These are phyloP conservation scores for Trogon surrucura DNA, from an alignment of 2,113 vertebrate genomes.

Conservation along the genomic window DNA sequence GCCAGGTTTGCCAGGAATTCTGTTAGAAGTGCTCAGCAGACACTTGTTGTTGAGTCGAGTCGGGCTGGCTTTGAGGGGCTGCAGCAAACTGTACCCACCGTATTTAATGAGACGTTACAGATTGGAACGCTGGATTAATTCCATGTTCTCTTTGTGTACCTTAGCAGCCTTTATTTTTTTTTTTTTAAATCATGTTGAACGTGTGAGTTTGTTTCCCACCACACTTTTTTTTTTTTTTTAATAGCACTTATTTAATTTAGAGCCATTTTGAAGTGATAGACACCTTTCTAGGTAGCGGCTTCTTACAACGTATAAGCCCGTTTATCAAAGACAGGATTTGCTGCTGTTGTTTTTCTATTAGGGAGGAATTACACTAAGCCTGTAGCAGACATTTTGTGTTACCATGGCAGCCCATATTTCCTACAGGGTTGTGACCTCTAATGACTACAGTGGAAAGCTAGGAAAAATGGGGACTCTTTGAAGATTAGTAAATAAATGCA, in stretches of 20 bases:
- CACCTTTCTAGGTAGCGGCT: slow-evolving; percentile 88
- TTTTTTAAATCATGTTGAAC: not conserved
- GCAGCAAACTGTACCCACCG: not conserved
- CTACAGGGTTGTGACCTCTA: slow-evolving; percentile 97
- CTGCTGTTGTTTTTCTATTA: slow-evolving; percentile 99
- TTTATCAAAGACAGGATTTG: slow-evolving; percentile 97
- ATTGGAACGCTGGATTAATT: not conserved
- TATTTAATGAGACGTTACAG: not conserved
- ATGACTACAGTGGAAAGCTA: slow-evolving; percentile 96
- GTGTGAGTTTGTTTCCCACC: not conserved
- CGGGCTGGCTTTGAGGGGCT: not conserved
- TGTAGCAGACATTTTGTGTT: slow-evolving; percentile 97
- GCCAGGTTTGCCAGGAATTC: not conserved
- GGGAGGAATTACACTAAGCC: slow-evolving; percentile 95
- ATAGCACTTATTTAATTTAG: slow-evolving; percentile 60
- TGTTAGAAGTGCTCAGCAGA: not conserved
- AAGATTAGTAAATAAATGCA: slow-evolving; percentile 94
- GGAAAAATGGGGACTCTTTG: slow-evolving; percentile 90
- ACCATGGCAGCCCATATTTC: slow-evolving; percentile 97
- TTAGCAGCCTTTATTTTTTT: not conserved
- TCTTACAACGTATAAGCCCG: slow-evolving; percentile 86
- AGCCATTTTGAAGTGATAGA: slow-evolving; percentile 52
- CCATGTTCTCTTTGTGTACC: not conserved
- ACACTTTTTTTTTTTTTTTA: not conserved
- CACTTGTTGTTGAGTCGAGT: slow-evolving; percentile 40